phyloP scores from a whole-genome alignment of 2,888 invertebrate genomes.

The Phytoseiulus persimilis region DNA sequence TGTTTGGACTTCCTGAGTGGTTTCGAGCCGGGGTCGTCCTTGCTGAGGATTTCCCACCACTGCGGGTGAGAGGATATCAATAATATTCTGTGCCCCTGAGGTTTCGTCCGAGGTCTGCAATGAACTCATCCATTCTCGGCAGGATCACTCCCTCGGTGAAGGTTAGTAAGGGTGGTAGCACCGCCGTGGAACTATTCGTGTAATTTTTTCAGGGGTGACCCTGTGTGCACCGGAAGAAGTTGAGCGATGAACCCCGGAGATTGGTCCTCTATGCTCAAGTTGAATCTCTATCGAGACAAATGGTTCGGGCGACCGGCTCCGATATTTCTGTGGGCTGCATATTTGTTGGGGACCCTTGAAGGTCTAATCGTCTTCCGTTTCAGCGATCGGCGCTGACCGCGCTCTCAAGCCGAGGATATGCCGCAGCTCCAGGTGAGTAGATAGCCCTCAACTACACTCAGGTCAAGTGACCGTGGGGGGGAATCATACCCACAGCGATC shows the following conservation, averaged over 20 bases:
- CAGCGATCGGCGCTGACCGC: conserved; percentile 20
- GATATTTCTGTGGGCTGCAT: neutral
- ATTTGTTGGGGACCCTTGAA: neutral
- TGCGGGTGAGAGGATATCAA: neutral
- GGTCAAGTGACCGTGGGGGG: conserved; percentile 61
- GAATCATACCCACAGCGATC: too few species aligned
- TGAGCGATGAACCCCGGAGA: neutral
- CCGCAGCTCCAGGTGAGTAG: conserved; percentile 23
- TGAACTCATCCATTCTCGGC: conserved; percentile 11
- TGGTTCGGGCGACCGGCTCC: too few species aligned
- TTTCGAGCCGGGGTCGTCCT: conserved; percentile 5
- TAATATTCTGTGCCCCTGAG: neutral
- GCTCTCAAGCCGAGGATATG: conserved; percentile 27
- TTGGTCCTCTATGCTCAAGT: neutral
- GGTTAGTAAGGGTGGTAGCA: neutral
- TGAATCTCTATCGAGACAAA: neutral
- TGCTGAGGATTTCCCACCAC: neutral
- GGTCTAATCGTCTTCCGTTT: neutral
- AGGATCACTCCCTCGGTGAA: conserved; percentile 18
- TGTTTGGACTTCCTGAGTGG: neutral
- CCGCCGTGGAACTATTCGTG: neutral
- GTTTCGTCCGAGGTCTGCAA: neutral
- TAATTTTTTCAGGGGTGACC: neutral
- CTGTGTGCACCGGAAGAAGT: neutral
- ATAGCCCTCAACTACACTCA: conserved; percentile 47